Evolutionary conservation across 1,140 invertebrate species (phyloP).

Genomic region (Trichonephila inaurata): DNA sequence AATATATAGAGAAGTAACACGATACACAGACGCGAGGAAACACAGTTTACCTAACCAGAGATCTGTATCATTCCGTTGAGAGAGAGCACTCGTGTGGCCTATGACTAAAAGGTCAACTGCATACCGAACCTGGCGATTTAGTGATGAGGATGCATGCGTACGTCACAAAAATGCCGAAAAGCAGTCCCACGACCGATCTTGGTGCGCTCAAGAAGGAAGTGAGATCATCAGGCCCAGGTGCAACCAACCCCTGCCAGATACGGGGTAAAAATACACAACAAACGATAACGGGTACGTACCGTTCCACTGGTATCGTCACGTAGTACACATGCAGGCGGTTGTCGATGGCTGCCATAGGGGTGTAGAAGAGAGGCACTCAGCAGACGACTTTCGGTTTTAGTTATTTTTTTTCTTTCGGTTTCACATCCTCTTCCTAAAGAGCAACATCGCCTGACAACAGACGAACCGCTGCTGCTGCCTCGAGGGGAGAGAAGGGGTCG

Average conservation of each 20-base stretch:
- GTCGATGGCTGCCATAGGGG: conserved; percentile 69
- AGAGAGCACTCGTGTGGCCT: no score
- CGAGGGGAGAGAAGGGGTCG: background rate
- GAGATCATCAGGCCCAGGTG: conserved; percentile 26
- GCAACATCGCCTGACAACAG: conserved; percentile 62
- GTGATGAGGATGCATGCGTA: conserved; percentile 1
- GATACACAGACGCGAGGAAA: no score
- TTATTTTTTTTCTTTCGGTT: conserved; percentile 19
- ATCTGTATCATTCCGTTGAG: no score
- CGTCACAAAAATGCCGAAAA: conserved; percentile 18
- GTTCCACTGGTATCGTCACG: conserved; percentile 73
- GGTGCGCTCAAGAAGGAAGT: background rate
- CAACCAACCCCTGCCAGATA: conserved; percentile 37
- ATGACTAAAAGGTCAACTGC: no score
- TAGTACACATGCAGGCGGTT: conserved; percentile 75
- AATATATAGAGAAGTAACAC: no score
- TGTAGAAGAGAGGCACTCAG: background rate
- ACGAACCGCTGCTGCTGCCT: conserved; percentile 5
- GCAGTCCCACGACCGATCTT: background rate
- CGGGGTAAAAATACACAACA: conserved; percentile 20
- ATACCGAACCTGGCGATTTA: no score
- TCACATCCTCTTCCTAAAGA: conserved; percentile 57
- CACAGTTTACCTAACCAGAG: no score
- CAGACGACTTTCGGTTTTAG: background rate
- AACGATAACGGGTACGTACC: conserved; percentile 60